Conservation (phyloP, 2,797 vertebrate genomes). For the Syngnathus rostellatus region DNA sequence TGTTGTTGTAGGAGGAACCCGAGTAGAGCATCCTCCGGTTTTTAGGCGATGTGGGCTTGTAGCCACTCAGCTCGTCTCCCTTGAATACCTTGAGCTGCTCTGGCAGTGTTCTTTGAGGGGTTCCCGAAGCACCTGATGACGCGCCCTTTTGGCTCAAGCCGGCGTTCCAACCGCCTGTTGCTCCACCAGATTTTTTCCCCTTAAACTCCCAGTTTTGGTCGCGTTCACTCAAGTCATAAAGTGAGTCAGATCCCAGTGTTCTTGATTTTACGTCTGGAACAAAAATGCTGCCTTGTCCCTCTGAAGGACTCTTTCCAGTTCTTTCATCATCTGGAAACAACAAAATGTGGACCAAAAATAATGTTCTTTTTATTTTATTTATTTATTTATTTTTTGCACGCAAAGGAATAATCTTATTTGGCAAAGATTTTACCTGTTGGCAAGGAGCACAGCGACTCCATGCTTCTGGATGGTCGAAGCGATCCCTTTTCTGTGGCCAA, state of each 20-base stretch:
- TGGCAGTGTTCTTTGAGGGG: slow-evolving; percentile 71
- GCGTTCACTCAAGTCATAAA: slow-evolving; percentile 76
- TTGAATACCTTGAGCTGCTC: slow-evolving; percentile 96
- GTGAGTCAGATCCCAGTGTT: slow-evolving; percentile 76
- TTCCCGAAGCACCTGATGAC: slow-evolving; percentile 31
- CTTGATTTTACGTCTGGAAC: slow-evolving; percentile 79
- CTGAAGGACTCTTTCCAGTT: slow-evolving; percentile 63
- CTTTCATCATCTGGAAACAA: slow-evolving; percentile 74
- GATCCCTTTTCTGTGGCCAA: slow-evolving; percentile 80
- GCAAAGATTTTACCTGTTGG: slow-evolving; percentile 73
- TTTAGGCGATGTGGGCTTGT: slow-evolving; percentile 81
- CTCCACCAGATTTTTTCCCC: slow-evolving; percentile 62
- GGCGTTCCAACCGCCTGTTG: slow-evolving; percentile 67
- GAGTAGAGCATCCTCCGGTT: slow-evolving; percentile 89
- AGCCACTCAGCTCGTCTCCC: slow-evolving; percentile 73
- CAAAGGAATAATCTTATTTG: background rate
- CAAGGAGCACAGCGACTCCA: slow-evolving; percentile 92
- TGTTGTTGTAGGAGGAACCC: slow-evolving; percentile 64
- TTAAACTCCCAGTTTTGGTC: slow-evolving; percentile 83
- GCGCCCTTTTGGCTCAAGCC: slow-evolving; percentile 40
- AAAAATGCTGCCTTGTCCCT: slow-evolving; percentile 74
- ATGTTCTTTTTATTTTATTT: no score
- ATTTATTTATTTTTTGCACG: no score
- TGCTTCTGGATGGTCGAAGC: slow-evolving; percentile 92
- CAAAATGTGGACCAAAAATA: slow-evolving; percentile 5